These are phyloP conservation scores for Megalops atlanticus DNA, from an alignment of 2,113 vertebrate species.

Conservation along the genomic window DNA sequence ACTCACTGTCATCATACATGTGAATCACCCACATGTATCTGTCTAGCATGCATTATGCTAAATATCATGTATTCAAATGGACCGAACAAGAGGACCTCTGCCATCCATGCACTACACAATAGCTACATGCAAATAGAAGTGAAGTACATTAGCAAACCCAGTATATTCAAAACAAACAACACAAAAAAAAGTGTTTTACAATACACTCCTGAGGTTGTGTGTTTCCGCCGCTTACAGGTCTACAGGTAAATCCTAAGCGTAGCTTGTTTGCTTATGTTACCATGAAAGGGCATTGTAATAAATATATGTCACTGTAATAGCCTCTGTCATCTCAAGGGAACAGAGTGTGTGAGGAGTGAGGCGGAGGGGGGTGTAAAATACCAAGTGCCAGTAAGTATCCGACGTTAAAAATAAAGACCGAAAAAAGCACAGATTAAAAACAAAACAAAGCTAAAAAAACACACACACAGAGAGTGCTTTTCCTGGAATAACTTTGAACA, in stretches of 20 bases:
- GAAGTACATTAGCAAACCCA: neutral
- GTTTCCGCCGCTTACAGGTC: neutral
- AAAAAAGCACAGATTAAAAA: neutral
- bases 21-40: neutral
- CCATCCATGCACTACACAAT: neutral
- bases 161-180: too few species aligned
- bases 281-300: neutral
- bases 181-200: neutral
- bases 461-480: neutral
- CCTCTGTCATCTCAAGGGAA: neutral
- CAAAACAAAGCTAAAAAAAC: neutral
- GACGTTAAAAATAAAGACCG: slow-evolving; percentile 20
- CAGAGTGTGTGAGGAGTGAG: neutral
- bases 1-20: neutral
- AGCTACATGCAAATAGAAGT: neutral
- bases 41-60: neutral
- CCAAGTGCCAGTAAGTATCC: too few species aligned
- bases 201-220: neutral
- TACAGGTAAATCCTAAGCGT: neutral
- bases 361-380: slow-evolving; percentile 17
- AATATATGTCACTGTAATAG: neutral
- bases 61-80: neutral
- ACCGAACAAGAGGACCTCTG: neutral
- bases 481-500: neutral
- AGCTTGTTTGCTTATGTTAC: too few species aligned